These are phyloP conservation scores for Stegostoma tigrinum DNA, from an alignment of 2,113 vertebrate species.

Conservation along the genomic window DNA sequence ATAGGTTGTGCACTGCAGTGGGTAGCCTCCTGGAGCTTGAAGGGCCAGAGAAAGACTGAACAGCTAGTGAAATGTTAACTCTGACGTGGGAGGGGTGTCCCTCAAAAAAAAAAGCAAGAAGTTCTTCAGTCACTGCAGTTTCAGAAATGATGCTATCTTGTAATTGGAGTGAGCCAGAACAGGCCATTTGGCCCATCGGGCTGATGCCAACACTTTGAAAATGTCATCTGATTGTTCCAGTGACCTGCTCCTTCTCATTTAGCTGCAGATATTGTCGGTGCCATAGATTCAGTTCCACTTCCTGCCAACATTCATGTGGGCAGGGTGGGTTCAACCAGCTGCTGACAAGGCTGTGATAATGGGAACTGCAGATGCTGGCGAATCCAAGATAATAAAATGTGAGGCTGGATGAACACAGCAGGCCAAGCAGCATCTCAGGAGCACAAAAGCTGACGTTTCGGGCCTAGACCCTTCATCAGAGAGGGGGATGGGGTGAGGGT, in stretches of 20 bases:
- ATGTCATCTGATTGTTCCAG: background rate
- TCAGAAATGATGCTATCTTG: background rate
- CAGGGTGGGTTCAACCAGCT: no score
- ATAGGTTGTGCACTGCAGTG: background rate
- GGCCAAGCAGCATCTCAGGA: no score
- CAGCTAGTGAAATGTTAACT: background rate
- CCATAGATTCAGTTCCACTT: no score
- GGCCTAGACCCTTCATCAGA: no score
- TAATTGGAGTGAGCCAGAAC: background rate
- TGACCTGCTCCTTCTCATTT: background rate
- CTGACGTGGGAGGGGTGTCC: background rate
- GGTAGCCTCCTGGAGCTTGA: background rate
- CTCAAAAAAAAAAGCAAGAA: background rate
- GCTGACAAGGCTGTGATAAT: no score
- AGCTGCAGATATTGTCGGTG: no score
- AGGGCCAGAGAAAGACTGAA: background rate
- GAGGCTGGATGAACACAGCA: no score
- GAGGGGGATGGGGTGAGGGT: no score
- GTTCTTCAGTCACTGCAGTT: background rate
- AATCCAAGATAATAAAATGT: no score
- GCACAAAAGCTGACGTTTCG: no score
- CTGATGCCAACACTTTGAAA: background rate
- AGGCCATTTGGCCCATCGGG: background rate
- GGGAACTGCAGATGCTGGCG: no score
- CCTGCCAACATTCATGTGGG: no score